phyloP scores from a whole-genome alignment of 1,140 invertebrate species.

The Myzus persicae region DNA sequence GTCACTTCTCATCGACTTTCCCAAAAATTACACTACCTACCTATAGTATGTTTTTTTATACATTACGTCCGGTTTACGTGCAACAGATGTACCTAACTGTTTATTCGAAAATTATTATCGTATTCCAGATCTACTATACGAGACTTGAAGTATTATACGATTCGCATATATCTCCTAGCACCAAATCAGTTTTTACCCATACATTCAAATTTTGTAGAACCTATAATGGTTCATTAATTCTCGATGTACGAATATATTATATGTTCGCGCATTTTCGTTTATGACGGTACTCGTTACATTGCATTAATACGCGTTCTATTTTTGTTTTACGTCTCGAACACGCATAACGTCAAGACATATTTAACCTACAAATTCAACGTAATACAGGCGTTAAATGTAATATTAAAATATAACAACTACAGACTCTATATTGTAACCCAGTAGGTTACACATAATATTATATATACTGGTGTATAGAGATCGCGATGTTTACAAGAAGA shows the following conservation, averaged over 20 bases:
- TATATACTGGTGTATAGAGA: background rate
- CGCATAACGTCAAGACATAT: background rate
- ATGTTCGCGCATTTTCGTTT: background rate
- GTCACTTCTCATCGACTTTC: background rate
- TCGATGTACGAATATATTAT: background rate
- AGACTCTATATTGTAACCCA: background rate
- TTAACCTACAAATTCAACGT: slow-evolving; percentile 28
- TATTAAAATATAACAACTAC: background rate
- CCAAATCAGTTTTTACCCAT: background rate
- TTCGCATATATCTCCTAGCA: background rate
- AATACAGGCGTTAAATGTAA: background rate
- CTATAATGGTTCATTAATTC: slow-evolving; percentile 3
- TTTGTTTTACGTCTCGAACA: slow-evolving; percentile 8
- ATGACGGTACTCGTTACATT: slow-evolving; percentile 21
- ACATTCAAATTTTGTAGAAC: background rate
- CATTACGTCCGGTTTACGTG: background rate
- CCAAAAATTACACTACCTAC: background rate
- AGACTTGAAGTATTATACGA: background rate
- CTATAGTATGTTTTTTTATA: background rate
- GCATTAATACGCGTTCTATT: slow-evolving; percentile 11
- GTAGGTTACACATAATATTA: background rate
- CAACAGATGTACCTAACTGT: background rate
- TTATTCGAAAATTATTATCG: background rate
- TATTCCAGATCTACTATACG: background rate
- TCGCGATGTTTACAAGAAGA: background rate